Evolutionary conservation across 2,888 invertebrate species (phyloP).

Genomic region (Oscheius sp.): DNA sequence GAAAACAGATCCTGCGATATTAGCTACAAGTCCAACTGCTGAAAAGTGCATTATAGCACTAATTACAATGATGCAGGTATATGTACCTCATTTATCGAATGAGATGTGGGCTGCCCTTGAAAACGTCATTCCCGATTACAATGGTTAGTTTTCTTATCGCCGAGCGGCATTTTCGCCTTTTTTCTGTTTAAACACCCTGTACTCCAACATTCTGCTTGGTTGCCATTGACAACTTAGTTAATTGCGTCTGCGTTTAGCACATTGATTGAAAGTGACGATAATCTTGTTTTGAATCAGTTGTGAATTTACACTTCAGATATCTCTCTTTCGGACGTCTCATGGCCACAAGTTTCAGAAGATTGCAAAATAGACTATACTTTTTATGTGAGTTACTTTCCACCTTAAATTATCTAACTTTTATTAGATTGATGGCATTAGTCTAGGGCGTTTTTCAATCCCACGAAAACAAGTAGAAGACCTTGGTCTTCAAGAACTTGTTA

Average conservation of each 20-base stretch:
- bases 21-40: constrained; percentile 57
- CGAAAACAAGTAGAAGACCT: constrained; percentile 47
- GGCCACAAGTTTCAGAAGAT: constrained; percentile 63
- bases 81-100: constrained; percentile 53
- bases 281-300: neutral
- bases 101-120: constrained; percentile 53
- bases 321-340: constrained; percentile 38
- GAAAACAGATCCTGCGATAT: constrained; percentile 56
- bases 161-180: constrained; percentile 23
- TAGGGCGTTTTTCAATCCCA: constrained; percentile 49
- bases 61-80: constrained; percentile 67
- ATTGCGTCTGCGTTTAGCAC: no score
- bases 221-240: neutral
- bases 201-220: neutral
- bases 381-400: constrained; percentile 42
- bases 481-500: constrained; percentile 32
- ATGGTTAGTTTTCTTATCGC: constrained; percentile 33
- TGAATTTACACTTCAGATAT: neutral
- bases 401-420: constrained; percentile 51
- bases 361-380: constrained; percentile 57
- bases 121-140: constrained; percentile 37
- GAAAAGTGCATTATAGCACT: constrained; percentile 61
- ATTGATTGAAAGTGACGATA: no score
- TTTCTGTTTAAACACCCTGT: neutral
- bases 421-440: constrained; percentile 57